Conservation (phyloP, 2,113 vertebrate genomes). For the Trematocara macrostoma region DNA sequence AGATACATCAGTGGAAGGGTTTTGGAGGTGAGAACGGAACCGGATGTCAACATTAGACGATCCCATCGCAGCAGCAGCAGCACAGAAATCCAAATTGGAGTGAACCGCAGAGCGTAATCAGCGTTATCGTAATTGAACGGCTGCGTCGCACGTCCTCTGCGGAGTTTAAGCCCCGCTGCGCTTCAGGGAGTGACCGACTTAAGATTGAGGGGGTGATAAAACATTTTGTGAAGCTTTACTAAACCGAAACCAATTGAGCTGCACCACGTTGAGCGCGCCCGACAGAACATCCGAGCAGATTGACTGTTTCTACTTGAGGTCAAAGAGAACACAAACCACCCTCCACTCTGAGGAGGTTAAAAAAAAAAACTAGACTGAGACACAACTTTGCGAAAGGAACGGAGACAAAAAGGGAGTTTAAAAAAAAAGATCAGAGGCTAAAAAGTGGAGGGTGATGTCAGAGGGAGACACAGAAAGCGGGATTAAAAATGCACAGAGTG, state of each 20-base stretch:
- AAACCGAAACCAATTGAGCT: conserved; percentile 5
- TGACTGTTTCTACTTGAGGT: not conserved
- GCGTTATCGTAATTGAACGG: conserved; percentile 29
- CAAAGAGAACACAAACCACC: not conserved
- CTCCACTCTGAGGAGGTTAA: not conserved
- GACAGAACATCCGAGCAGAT: not conserved
- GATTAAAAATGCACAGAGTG: not conserved
- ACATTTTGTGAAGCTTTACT: not conserved
- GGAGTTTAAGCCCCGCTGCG: conserved; percentile 5
- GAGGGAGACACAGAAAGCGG: not conserved
- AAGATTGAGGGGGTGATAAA: conserved; percentile 12
- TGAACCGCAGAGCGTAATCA: not conserved
- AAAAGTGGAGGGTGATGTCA: not conserved
- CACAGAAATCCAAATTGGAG: not conserved
- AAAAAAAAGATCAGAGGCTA: conserved; percentile 42
- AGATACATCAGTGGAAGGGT: conserved; percentile 97
- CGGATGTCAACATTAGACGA: not conserved
- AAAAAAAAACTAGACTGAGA: not conserved
- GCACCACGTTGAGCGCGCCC: no score
- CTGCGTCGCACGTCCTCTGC: not conserved
- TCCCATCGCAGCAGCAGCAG: not conserved
- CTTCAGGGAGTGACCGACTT: conserved; percentile 18
- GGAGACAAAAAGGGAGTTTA: not conserved
- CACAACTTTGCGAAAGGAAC: not conserved
- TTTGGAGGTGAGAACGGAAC: conserved; percentile 85